A percentile compares a stretch with the other conserved stretches of the same genome.
Evolutionary conservation across 2,797 vertebrate species (phyloP).

Genomic region (Premnoplex brunnescens): DNA sequence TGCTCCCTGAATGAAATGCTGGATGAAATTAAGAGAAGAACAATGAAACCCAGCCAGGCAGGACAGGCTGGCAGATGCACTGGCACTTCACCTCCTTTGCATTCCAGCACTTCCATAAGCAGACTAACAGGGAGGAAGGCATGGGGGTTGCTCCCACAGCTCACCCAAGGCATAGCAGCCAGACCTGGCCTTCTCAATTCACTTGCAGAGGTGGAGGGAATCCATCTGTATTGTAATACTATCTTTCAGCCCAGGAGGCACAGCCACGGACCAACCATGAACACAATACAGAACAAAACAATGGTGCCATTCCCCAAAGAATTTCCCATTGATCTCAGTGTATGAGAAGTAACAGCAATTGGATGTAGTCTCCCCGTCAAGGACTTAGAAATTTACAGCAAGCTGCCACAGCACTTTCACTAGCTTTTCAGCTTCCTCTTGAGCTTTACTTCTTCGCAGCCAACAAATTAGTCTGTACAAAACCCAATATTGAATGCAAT

Average conservation of each 20-base stretch:
- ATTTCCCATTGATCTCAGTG: not conserved
- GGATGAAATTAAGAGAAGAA: constrained; percentile 2
- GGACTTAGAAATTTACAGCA: not conserved
- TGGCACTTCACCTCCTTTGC: not conserved
- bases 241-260: not conserved
- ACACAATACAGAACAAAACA: not conserved
- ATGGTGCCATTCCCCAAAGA: not conserved
- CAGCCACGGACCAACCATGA: accelerated
- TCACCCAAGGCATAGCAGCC: not conserved
- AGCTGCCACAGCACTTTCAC: constrained; percentile 8
- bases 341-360: not conserved
- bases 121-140: not conserved
- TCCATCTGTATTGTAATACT: not conserved
- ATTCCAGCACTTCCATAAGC: not conserved
- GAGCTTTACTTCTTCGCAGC: not conserved
- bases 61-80: not conserved
- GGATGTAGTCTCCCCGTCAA: not conserved
- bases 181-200: not conserved
- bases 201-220: not conserved
- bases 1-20: not conserved
- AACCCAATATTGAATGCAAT: not conserved
- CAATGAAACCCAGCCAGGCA: not conserved
- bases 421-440: not conserved
- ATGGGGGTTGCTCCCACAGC: not conserved
- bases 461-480: not conserved